Percentiles rank a stretch among this genome's conserved stretches.
phyloP scores from a whole-genome alignment of 2,888 invertebrate genomes.

The Netelia fuscicornis region DNA sequence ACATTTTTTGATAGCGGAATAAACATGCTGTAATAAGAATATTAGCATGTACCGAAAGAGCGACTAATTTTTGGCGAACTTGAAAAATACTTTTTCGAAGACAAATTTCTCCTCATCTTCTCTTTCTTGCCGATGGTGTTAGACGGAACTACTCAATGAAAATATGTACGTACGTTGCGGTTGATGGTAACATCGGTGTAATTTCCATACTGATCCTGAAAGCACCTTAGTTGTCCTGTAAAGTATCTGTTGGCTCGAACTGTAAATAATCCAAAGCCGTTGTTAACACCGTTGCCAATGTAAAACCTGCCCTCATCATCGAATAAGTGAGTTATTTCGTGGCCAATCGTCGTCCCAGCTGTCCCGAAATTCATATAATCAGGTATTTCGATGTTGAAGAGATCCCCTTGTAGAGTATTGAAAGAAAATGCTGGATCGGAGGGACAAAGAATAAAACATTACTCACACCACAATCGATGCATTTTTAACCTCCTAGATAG shows the following conservation, averaged over 20 bases:
- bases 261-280: too few relatives aligned
- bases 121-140: constrained; percentile 70
- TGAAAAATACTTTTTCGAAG: too few relatives aligned
- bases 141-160: background rate
- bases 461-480: background rate
- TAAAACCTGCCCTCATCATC: too few relatives aligned
- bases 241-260: too few relatives aligned
- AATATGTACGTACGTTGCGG: constrained; percentile 88
- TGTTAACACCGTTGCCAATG: too few relatives aligned
- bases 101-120: background rate
- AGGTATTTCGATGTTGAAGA: constrained; percentile 95
- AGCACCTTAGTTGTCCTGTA: constrained; percentile 89
- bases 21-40: too few relatives aligned
- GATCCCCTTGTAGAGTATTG: constrained; percentile 96
- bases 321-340: constrained; percentile 91
- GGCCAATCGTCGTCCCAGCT: constrained; percentile 96
- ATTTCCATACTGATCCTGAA: constrained; percentile 97
- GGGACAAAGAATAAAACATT: background rate
- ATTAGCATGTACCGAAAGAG: too few relatives aligned
- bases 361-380: constrained; percentile 97
- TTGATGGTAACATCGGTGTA: constrained; percentile 92
- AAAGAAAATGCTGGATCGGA: constrained; percentile 93
- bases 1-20: too few relatives aligned
- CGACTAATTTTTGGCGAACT: too few relatives aligned
- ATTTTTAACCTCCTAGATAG: background rate